Percentiles rank a stretch among this genome's conserved stretches.
These are phyloP conservation scores for Drepana falcataria DNA, from an alignment of 2,888 invertebrate species.

Conservation along the genomic window DNA sequence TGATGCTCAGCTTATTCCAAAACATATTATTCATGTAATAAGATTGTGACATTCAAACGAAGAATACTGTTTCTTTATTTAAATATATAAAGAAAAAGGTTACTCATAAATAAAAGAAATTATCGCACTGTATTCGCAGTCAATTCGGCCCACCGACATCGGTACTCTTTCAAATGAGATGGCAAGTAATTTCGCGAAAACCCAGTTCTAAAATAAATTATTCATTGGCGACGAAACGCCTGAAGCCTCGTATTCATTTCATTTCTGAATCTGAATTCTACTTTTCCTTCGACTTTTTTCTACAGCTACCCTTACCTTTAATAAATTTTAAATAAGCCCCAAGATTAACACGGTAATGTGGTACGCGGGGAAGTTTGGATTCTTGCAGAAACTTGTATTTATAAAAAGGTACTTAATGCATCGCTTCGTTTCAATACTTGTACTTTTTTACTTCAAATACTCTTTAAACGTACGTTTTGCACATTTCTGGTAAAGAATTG, in stretches of 20 bases:
- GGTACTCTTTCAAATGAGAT: conserved; percentile 66
- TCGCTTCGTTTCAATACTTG: conserved; percentile 8
- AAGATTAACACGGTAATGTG: conserved; percentile 55
- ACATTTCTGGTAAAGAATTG: too few relatives aligned
- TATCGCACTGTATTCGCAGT: conserved; percentile 37
- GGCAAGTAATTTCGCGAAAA: conserved; percentile 75
- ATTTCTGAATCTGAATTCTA: conserved; percentile 74
- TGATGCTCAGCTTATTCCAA: too few relatives aligned
- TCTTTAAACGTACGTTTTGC: too few relatives aligned
- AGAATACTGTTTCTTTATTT: too few relatives aligned
- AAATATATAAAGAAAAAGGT: not conserved
- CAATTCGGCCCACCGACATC: conserved; percentile 37
- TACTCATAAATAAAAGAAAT: not conserved
- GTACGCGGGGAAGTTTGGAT: conserved; percentile 24
- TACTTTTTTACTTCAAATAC: not conserved
- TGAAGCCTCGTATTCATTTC: conserved; percentile 75
- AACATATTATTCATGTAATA: not conserved
- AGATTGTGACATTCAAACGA: not conserved
- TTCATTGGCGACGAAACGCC: conserved; percentile 77
- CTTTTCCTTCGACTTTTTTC: conserved; percentile 61
- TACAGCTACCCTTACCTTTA: conserved; percentile 60
- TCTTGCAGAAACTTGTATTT: conserved; percentile 24
- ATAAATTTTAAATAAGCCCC: conserved; percentile 73
- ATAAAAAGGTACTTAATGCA: conserved; percentile 12
- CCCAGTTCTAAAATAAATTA: conserved; percentile 76